These are phyloP conservation scores for Dolichoris vasculosae DNA, from an alignment of 1,140 invertebrate species.

Conservation along the genomic window DNA sequence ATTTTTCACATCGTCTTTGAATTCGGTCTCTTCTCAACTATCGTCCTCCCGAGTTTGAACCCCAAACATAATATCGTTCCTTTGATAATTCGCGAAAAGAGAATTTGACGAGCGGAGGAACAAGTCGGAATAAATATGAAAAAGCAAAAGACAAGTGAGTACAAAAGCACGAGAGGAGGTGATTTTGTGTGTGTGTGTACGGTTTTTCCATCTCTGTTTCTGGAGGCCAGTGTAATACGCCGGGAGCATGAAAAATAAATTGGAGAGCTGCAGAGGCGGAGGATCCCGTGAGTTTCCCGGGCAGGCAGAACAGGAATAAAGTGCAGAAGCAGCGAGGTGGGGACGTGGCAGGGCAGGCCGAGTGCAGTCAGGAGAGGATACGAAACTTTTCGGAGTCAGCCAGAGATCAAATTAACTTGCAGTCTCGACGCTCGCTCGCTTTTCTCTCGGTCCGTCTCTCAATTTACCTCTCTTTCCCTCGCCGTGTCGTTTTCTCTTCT, in stretches of 20 bases:
- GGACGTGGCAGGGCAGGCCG: background rate
- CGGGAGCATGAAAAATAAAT: constrained; percentile 56
- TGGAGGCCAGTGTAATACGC: constrained; percentile 39
- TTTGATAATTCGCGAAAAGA: background rate
- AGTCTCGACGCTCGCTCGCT: constrained; percentile 28
- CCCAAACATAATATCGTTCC: constrained; percentile 4
- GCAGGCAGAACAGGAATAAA: constrained; percentile 5
- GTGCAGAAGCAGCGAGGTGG: background rate
- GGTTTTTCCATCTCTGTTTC: constrained; percentile 5
- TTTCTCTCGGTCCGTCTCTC: background rate
- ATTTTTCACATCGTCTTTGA: background rate
- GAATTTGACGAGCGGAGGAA: background rate
- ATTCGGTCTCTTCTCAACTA: background rate
- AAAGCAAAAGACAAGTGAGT: background rate
- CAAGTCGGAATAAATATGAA: constrained; percentile 12
- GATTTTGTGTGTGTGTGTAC: background rate
- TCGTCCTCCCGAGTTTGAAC: background rate
- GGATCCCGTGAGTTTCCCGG: background rate
- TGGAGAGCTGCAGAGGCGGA: constrained; percentile 37
- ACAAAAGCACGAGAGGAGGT: background rate
- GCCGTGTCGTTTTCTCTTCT: background rate
- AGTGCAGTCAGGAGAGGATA: constrained; percentile 31
- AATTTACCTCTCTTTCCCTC: background rate
- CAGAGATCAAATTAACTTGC: constrained; percentile 55
- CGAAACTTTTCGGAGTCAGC: constrained; percentile 47